These are phyloP conservation scores for Hemicrepidius hirtus DNA, from an alignment of 2,888 invertebrate genomes.

Conservation along the genomic window DNA sequence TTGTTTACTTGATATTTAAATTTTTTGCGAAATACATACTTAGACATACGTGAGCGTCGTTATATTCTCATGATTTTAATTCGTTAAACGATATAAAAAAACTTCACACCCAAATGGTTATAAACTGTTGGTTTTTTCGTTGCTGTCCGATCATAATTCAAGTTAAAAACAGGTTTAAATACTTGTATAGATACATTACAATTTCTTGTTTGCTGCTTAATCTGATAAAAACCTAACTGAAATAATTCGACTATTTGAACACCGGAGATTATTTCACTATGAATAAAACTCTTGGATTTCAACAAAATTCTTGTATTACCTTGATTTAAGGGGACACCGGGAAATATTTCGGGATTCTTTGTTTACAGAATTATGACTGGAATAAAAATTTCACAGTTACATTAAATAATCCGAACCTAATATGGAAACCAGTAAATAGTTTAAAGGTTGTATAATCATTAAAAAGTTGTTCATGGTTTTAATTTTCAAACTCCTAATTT, in stretches of 20 bases:
- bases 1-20: slow-evolving; percentile 23
- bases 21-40: background rate
- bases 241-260: slow-evolving; percentile 47
- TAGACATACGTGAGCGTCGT: slow-evolving; percentile 5
- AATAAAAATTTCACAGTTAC: background rate
- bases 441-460: too few relatives aligned
- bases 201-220: slow-evolving; percentile 47
- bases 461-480: too few relatives aligned
- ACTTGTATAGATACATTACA: slow-evolving; percentile 48
- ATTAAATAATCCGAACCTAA: too few relatives aligned
- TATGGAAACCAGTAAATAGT: too few relatives aligned
- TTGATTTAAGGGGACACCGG: slow-evolving; percentile 19
- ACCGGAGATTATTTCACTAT: slow-evolving; percentile 30
- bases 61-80: slow-evolving; percentile 26
- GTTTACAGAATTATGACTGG: slow-evolving; percentile 18
- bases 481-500: too few relatives aligned
- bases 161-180: slow-evolving; percentile 52
- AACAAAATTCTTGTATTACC: slow-evolving; percentile 26
- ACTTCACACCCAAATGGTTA: slow-evolving; percentile 45
- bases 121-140: slow-evolving; percentile 40
- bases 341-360: background rate
- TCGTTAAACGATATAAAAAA: slow-evolving; percentile 19
- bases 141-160: slow-evolving; percentile 47
- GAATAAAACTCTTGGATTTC: slow-evolving; percentile 33
- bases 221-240: slow-evolving; percentile 45